Conservation (phyloP, 2,888 invertebrate species). For the Tridacna gigas region DNA sequence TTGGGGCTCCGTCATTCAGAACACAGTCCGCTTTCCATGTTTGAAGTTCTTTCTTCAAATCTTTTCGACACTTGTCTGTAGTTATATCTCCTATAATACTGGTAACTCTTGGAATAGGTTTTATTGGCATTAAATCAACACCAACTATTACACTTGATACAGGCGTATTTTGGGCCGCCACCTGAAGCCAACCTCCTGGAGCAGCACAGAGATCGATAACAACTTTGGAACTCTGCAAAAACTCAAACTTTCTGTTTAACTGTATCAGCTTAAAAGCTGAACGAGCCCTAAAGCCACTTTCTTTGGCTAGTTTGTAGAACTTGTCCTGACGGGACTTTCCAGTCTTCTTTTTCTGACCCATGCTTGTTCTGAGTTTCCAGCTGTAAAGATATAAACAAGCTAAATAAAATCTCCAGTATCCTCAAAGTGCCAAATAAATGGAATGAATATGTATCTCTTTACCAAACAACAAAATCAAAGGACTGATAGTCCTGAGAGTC, state of each 20-base stretch:
- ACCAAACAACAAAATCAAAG: neutral
- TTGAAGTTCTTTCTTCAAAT: constrained; percentile 93
- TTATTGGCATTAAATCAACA: constrained; percentile 98
- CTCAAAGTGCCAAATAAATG: neutral
- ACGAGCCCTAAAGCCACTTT: constrained; percentile 98
- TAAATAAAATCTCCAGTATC: no score
- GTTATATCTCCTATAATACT: constrained; percentile 97
- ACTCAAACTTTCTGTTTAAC: constrained; percentile 97
- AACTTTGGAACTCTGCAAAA: constrained; percentile 97
- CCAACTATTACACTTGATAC: constrained; percentile 97
- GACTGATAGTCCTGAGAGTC: no score
- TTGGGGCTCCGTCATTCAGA: constrained; percentile 98
- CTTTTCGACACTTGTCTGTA: constrained; percentile 92
- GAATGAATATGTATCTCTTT: neutral
- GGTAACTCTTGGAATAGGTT: constrained; percentile 95
- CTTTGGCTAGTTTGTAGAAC: constrained; percentile 99
- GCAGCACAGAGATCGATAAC: constrained; percentile 99
- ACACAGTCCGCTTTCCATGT: constrained; percentile 99
- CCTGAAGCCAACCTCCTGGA: constrained; percentile 99
- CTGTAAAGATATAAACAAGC: constrained; percentile 20
- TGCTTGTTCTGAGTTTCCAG: constrained; percentile 36
- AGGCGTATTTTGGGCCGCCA: constrained; percentile 98
- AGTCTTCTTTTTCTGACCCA: constrained; percentile 92
- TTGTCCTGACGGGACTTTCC: constrained; percentile 99
- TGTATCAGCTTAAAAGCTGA: constrained; percentile 99